Evolutionary conservation across 2,113 vertebrate species (phyloP).

Genomic region (Isichthys henryi): DNA sequence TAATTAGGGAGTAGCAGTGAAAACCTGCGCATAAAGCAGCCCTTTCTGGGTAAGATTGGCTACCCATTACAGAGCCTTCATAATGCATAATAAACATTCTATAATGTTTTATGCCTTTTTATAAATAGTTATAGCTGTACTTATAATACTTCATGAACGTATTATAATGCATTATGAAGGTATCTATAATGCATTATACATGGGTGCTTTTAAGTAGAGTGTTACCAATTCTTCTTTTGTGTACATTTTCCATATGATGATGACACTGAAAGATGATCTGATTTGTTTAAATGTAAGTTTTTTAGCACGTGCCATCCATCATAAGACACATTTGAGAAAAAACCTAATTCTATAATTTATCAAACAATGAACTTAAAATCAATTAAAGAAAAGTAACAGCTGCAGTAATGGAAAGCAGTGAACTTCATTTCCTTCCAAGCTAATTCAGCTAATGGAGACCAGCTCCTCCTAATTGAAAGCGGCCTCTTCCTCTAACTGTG

Average conservation of each 20-base stretch:
- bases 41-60: too few species aligned
- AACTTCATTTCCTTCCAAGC: constrained; percentile 44
- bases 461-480: constrained; percentile 35
- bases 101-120: too few species aligned
- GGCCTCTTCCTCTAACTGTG: constrained; percentile 12
- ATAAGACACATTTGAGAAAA: constrained; percentile 27
- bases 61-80: too few species aligned
- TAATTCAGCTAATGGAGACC: constrained; percentile 43
- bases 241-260: not conserved
- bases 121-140: too few species aligned
- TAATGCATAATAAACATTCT: too few species aligned
- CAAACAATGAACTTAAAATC: constrained; percentile 43
- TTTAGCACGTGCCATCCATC: not conserved
- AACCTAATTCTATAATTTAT: constrained; percentile 39
- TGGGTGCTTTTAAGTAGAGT: too few species aligned
- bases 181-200: too few species aligned
- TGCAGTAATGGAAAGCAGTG: constrained; percentile 47
- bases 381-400: constrained; percentile 47
- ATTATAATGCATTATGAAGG: too few species aligned
- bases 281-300: not conserved
- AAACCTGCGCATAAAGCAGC: too few species aligned
- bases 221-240: not conserved
- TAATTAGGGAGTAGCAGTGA: too few species aligned
- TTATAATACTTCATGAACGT: too few species aligned
- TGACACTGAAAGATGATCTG: constrained; percentile 14